phyloP scores from a whole-genome alignment of 2,797 vertebrate species.

The Esox masquinongy region DNA sequence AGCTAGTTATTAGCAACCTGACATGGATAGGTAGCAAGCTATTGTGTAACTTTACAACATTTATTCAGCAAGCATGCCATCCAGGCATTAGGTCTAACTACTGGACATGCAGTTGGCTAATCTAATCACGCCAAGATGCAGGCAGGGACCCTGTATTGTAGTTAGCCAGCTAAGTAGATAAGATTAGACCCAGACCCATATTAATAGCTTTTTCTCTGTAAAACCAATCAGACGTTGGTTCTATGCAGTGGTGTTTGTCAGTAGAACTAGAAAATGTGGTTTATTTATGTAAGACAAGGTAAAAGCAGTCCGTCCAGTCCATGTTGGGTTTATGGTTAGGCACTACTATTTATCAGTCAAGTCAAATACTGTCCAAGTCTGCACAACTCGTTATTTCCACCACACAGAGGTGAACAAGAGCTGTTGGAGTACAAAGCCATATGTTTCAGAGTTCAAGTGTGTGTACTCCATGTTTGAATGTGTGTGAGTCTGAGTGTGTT shows the following conservation, averaged over 20 bases:
- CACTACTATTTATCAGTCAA: background rate
- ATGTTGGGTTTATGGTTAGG: background rate
- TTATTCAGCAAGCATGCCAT: background rate
- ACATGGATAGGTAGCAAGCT: background rate
- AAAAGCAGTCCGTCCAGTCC: too few species aligned
- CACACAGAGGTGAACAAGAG: background rate
- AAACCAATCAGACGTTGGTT: background rate
- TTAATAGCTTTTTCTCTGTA: background rate
- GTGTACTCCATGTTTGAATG: background rate
- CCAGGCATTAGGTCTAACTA: background rate
- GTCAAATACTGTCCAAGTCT: background rate
- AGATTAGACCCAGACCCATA: background rate
- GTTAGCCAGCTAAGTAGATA: background rate
- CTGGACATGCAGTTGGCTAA: background rate
- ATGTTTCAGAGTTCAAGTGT: background rate
- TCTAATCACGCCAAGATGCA: background rate
- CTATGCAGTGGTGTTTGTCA: too few species aligned
- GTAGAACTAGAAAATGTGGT: background rate
- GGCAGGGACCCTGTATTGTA: background rate
- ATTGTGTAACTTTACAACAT: background rate
- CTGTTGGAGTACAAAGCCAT: background rate
- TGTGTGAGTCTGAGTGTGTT: background rate
- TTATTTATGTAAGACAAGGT: too few species aligned
- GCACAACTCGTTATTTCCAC: too few species aligned
- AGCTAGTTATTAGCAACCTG: background rate